phyloP scores from a whole-genome alignment of 2,797 vertebrate species.

The Clarias laeviceps region DNA sequence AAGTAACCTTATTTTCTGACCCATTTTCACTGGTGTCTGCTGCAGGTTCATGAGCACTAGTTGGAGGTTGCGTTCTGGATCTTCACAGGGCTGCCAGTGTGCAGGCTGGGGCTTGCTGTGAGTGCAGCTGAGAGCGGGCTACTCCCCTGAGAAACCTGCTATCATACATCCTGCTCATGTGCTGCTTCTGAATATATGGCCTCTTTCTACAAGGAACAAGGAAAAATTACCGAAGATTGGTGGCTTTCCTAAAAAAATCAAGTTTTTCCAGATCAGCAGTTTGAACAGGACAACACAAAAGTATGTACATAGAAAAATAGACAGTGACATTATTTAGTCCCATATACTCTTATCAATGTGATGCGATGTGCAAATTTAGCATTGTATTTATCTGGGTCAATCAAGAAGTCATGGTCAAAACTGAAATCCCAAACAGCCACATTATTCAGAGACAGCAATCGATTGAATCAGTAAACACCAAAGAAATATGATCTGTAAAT shows the following conservation, averaged over 20 bases:
- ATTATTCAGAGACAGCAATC: neutral
- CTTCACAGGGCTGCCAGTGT: neutral
- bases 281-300: neutral
- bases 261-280: neutral
- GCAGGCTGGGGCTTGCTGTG: neutral
- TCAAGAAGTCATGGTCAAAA: neutral
- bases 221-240: neutral
- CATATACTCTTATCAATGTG: neutral
- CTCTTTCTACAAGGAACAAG: neutral
- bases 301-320: neutral
- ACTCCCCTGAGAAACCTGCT: neutral
- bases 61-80: neutral
- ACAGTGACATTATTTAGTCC: neutral
- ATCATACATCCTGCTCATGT: slow-evolving; percentile 4
- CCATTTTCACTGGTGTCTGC: slow-evolving; percentile 8
- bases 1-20: slow-evolving; percentile 25
- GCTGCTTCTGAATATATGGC: neutral
- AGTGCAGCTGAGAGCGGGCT: neutral
- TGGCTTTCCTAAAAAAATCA: neutral
- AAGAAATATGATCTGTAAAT: neutral
- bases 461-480: neutral
- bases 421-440: neutral
- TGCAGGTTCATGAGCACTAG: slow-evolving; percentile 1
- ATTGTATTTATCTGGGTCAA: neutral
- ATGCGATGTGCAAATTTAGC: neutral